Conservation (phyloP, 2,113 vertebrate genomes). For the Electrona antarctica region DNA sequence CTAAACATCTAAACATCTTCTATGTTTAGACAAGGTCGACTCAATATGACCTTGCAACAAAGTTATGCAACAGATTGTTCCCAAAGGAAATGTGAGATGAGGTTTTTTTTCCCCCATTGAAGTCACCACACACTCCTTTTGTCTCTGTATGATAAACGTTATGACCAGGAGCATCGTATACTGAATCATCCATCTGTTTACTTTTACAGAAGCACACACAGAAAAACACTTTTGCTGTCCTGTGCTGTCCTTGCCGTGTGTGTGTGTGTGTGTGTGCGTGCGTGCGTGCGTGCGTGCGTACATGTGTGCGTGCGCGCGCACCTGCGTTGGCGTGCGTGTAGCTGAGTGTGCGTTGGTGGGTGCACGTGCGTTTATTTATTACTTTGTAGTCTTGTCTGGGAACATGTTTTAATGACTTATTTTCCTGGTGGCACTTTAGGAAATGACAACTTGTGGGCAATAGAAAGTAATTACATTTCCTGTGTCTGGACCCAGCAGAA, state of each 20-base stretch:
- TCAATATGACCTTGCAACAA: no score
- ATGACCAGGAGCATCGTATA: no score
- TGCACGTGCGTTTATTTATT: constrained; percentile 37
- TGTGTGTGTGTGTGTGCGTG: neutral
- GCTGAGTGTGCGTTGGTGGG: neutral
- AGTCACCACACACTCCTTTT: no score
- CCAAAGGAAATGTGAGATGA: no score
- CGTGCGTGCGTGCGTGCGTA: neutral
- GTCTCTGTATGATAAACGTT: no score
- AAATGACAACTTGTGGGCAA: constrained; percentile 75
- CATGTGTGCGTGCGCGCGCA: no score
- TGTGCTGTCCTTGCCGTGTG: neutral
- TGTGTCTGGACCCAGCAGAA: constrained; percentile 60
- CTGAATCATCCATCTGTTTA: constrained; percentile 8
- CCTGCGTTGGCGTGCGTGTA: constrained; percentile 1
- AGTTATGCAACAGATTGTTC: no score
- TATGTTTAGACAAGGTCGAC: no score
- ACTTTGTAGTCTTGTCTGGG: constrained; percentile 54
- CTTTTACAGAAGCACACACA: constrained; percentile 29
- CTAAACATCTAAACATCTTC: no score
- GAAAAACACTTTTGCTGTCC: constrained; percentile 7
- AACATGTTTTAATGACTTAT: constrained; percentile 67
- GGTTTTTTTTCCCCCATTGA: no score
- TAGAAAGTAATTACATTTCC: constrained; percentile 74
- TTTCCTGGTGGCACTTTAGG: constrained; percentile 74